Conservation (phyloP, 2,888 invertebrate genomes). For the Creontiades dilutus region DNA sequence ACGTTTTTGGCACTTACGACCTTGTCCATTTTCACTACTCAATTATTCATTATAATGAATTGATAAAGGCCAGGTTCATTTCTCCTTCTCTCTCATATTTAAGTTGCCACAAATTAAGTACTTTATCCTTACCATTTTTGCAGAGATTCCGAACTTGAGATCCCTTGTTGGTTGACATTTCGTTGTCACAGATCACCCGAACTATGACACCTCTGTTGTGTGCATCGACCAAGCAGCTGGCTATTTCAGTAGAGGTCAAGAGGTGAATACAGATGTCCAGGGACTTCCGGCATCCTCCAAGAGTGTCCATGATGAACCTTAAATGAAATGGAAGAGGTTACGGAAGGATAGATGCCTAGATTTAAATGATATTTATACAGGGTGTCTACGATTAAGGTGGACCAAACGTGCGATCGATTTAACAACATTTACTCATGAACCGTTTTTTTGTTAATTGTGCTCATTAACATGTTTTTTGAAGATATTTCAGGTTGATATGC, state of each 20-base stretch:
- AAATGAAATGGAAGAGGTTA: background rate
- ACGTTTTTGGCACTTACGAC: too few relatives aligned
- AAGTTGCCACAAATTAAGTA: too few relatives aligned
- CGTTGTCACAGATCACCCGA: constrained; percentile 84
- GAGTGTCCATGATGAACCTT: constrained; percentile 77
- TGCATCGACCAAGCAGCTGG: constrained; percentile 81
- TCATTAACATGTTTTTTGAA: too few relatives aligned
- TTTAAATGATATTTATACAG: background rate
- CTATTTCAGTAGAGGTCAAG: constrained; percentile 82
- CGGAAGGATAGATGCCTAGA: too few relatives aligned
- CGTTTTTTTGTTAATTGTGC: too few relatives aligned
- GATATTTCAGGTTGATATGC: too few relatives aligned
- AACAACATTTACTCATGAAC: too few relatives aligned
- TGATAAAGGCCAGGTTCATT: constrained; percentile 7
- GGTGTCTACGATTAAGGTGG: background rate
- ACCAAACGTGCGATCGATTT: background rate
- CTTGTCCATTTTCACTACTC: too few relatives aligned
- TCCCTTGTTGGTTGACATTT: constrained; percentile 80
- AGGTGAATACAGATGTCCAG: constrained; percentile 87
- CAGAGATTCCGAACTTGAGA: constrained; percentile 73
- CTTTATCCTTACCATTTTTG: constrained; percentile 55
- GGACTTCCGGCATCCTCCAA: constrained; percentile 79
- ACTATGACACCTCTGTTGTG: constrained; percentile 82
- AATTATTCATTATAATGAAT: background rate
- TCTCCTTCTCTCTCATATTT: background rate